Base-by-base conservation (phyloP, 2,888 invertebrate species). In the Amblyjoppa proteus region DNA sequence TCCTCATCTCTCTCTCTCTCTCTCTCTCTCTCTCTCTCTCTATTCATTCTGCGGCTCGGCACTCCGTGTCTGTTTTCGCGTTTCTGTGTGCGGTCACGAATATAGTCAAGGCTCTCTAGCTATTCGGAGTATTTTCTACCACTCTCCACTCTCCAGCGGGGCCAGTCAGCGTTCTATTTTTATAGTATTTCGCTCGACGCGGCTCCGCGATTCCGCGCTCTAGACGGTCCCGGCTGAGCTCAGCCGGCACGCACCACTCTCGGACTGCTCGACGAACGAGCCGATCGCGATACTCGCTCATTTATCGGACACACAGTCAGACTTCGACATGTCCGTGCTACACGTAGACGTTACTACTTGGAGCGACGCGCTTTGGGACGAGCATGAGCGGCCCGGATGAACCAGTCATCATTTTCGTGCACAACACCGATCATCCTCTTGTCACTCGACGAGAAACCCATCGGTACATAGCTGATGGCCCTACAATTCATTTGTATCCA, bases 71-170 rank as follows among this genome's bases (percentile, higher is more conserved):
- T 34, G 51, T 41, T 41, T 41, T 41, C 41, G 28, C 13, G 25
- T 25, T 25, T 11, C 58, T 31, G 11, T 16, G 78, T 68, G 77
- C 77, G 69, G 73, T 77, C 69, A 84, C 81, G 64, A 78, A 84
- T 71, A 69, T 73, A 74, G 68, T 68, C 53, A 38, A 69, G 77
- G 49, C 76, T 73, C 61, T 70, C 71, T 76, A 45, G 83, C 80
- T 86, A 82, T 85, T 85, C 79, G 58, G 79, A 82, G 51, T 85
- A 85, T 79, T 85, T 80, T 70, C 71, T 79, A 75, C 82, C 85
- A 85, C 78, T 85, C 71, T 64, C 64, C 71, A 34, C 71, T 73
- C 82, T 85, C 82, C 82, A 82, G 76, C 68, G 38, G 69, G 81
- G 81, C 56, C 78, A 78, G 70, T 74, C 77, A 51, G 78, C 70